phyloP scores from a whole-genome alignment of 1,140 invertebrate species.

The Aphelenchoides avenae region DNA sequence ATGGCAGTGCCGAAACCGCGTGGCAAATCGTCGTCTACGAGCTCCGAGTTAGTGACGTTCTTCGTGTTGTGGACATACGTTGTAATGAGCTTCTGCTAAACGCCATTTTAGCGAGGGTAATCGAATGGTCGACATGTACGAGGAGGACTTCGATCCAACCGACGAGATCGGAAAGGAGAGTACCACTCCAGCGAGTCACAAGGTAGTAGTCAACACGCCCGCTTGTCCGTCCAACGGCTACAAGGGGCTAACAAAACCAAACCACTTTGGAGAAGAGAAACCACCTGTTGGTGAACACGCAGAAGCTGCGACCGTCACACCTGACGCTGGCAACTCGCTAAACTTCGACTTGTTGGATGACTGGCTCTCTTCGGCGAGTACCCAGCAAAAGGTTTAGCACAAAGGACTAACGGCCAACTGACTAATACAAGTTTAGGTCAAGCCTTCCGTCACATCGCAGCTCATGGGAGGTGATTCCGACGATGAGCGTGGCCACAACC shows the following conservation, averaged over 20 bases:
- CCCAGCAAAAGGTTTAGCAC: not conserved
- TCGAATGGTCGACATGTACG: conserved; percentile 41
- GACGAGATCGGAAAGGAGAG: conserved; percentile 17
- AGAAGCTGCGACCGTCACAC: not conserved
- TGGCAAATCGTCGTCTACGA: conserved; percentile 3
- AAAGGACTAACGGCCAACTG: not conserved
- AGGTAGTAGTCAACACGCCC: not conserved
- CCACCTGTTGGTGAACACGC: not conserved
- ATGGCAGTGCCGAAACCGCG: not conserved
- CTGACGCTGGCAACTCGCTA: not conserved
- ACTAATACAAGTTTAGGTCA: not conserved
- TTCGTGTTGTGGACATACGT: not conserved
- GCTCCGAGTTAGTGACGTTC: conserved; percentile 5
- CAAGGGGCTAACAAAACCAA: conserved; percentile 4
- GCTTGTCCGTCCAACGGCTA: no score
- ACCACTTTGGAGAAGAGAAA: not conserved
- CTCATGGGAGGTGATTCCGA: not conserved
- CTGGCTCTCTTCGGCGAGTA: conserved; percentile 10
- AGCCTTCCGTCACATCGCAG: not conserved
- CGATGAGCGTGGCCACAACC: conserved; percentile 13
- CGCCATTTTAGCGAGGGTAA: conserved; percentile 25
- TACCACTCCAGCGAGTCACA: not conserved
- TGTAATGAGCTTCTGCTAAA: not conserved
- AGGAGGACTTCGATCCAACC: conserved; percentile 42
- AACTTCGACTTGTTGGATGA: conserved; percentile 11